Evolutionary conservation across 2,113 vertebrate species (phyloP), one percentile per base, ranked within the genome.

Genomic region (Stictonetta naevosa): DNA sequence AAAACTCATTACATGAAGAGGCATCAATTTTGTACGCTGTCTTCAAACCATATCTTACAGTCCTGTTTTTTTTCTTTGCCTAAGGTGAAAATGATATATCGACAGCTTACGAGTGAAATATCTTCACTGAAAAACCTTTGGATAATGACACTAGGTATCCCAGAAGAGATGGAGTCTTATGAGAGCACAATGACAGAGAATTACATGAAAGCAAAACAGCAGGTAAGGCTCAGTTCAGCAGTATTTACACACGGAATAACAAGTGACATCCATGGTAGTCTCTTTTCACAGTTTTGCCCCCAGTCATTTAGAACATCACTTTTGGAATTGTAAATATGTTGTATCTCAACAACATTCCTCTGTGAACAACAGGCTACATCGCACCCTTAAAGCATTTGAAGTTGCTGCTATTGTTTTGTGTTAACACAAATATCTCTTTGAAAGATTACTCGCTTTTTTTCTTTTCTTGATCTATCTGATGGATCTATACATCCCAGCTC

Each of bases 81-180:
- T 17, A 93, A 99, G 99, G 98, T 99, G 4, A 99, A 98, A 96
- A 88, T 96, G 48, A 77, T 99, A 13, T 98, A 99, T 83, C 97
- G 90, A 91, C 97, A 95, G 55, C 97, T 99, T 29, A 91, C 95
- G 10, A 94, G 68, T 10, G 98, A 99, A 97, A 93, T 98, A 11
- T 83, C 93, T 58, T 95, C 87, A 0, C 98, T 99, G 71, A 91
- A 76, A 60, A 95, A 94, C 6, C 93, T 97, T 6, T 98, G 98
- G 97, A n/a, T 97, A 72, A 72, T 88, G 16, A 87, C 46, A 34
- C 69, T 59, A n/a, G 46, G 52, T 23, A 28, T 13, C 50, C 88
- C 96, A 29, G 89, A 58, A 16, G 48, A 59, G 8, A 31, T 10
- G 19, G 38, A 94, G 11, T 59, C 48, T 11, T 40, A 25, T 1